A percentile compares a stretch with the other conserved stretches of the same genome.
These are phyloP conservation scores for Cercopithecus mitis DNA, from an alignment of 2,797 vertebrate species.

Conservation along the genomic window DNA sequence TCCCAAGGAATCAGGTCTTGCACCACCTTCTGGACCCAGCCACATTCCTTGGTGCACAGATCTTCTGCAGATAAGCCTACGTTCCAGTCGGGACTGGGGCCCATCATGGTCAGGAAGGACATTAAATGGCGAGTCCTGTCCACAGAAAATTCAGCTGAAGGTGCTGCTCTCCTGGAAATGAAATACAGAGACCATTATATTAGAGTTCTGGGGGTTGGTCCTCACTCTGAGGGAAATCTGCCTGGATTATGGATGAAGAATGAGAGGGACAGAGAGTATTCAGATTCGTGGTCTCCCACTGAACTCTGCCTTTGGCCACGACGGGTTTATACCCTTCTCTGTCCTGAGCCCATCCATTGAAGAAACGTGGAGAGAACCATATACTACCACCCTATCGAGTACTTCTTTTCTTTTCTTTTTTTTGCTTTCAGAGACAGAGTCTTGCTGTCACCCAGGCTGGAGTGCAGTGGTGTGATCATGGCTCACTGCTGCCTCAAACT, in stretches of 20 bases:
- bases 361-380: not conserved
- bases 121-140: slow-evolving; percentile 95
- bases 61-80: slow-evolving; percentile 97
- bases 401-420: not conserved
- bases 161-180: slow-evolving; percentile 92
- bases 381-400: not conserved
- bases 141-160: slow-evolving; percentile 98
- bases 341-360: not conserved
- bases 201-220: not conserved
- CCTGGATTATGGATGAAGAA: not conserved
- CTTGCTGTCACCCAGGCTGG: not conserved
- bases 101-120: slow-evolving; percentile 98
- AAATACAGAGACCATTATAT: not conserved
- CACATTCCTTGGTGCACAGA: slow-evolving; percentile 98
- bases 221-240: not conserved
- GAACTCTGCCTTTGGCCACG: not conserved
- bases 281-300: not conserved
- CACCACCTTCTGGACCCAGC: slow-evolving; percentile 95
- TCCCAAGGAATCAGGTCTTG: slow-evolving; percentile 99
- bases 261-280: not conserved
- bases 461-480: not conserved
- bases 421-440: not conserved
- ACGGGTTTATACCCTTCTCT: not conserved
- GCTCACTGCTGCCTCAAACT: not conserved
- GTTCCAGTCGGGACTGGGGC: slow-evolving; percentile 98